phyloP scores from a whole-genome alignment of 2,113 vertebrate species.

The Theristicus caerulescens region DNA sequence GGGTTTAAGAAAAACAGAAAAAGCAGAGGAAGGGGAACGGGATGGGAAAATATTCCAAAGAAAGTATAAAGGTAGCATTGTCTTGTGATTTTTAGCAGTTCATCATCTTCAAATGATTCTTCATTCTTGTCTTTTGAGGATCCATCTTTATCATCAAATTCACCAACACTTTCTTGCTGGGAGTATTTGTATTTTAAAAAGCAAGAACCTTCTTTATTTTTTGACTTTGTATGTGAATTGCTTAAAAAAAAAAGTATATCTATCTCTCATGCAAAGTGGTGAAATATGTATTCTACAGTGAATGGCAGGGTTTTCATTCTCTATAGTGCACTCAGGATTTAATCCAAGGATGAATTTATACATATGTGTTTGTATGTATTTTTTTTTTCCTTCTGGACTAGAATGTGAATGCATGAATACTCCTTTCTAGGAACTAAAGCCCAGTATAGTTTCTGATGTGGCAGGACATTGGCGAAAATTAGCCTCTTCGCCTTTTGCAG shows the following conservation, averaged over 20 bases:
- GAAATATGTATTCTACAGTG: neutral
- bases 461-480: neutral
- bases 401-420: neutral
- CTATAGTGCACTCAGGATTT: neutral
- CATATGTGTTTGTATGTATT: rapidly evolving
- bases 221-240: slow-evolving; percentile 37
- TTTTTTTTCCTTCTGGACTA: neutral
- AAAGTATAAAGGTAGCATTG: neutral
- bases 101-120: neutral
- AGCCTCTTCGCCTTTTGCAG: neutral
- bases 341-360: neutral
- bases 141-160: neutral
- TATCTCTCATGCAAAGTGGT: neutral
- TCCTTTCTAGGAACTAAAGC: neutral
- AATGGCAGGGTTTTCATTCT: neutral
- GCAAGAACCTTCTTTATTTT: neutral
- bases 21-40: neutral
- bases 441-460: neutral
- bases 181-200: neutral
- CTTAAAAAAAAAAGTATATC: neutral
- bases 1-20: neutral
- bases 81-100: slow-evolving; percentile 32
- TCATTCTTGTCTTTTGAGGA: neutral
- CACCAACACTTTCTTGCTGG: neutral
- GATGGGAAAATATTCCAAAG: neutral